These are phyloP conservation scores for Hydropotes inermis DNA, from an alignment of 2,113 vertebrate genomes.

Conservation along the genomic window DNA sequence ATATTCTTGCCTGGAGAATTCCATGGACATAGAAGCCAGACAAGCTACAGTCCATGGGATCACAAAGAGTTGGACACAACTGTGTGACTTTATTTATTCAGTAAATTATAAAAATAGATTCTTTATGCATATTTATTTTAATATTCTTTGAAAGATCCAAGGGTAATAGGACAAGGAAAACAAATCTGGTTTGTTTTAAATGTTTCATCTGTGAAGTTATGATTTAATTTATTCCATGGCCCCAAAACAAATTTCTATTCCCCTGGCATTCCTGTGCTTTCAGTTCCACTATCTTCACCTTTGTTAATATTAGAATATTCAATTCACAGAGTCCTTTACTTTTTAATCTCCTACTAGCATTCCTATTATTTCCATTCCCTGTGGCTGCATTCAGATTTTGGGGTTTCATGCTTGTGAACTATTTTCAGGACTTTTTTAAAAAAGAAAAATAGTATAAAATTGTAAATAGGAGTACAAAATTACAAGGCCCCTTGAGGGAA, in stretches of 20 bases:
- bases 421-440: neutral
- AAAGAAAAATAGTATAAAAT: neutral
- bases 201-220: neutral
- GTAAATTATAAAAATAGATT: neutral
- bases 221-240: neutral
- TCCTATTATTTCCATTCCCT: neutral
- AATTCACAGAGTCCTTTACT: neutral
- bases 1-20: neutral
- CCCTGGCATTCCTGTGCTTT: neutral
- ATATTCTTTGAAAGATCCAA: neutral
- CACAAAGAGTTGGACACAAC: neutral
- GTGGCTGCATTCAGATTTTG: neutral
- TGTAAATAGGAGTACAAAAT: neutral
- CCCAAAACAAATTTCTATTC: neutral
- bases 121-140: neutral
- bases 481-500: neutral
- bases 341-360: neutral
- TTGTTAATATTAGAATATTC: neutral
- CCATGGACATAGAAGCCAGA: neutral
- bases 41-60: neutral
- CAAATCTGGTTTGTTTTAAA: neutral
- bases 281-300: neutral
- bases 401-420: neutral
- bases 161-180: neutral
- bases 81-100: neutral